Evolutionary conservation across 2,797 vertebrate genomes (phyloP).

Genomic region (Argentina silus): DNA sequence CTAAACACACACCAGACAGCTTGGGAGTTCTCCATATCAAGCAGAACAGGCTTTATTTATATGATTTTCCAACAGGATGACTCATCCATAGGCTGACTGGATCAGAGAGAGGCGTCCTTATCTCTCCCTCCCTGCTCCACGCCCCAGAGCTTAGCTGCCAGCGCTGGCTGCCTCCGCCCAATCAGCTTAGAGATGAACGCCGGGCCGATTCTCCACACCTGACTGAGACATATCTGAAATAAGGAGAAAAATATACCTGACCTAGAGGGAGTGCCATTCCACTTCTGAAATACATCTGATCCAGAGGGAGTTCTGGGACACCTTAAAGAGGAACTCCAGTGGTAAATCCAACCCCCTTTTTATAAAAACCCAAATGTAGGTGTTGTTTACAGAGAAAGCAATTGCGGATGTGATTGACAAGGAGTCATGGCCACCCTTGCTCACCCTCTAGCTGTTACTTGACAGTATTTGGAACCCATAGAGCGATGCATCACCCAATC

Average conservation of each 20-base stretch:
- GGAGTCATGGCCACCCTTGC: too few relatives aligned
- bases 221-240: slow-evolving; percentile 12
- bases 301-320: too few relatives aligned
- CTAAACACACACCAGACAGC: not conserved
- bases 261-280: not conserved
- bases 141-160: slow-evolving; percentile 8
- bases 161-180: not conserved
- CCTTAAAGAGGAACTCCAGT: too few relatives aligned
- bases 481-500: not conserved
- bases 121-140: slow-evolving; percentile 6
- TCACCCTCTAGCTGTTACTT: too few relatives aligned
- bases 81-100: slow-evolving; percentile 6
- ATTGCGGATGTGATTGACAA: too few relatives aligned
- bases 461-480: too few relatives aligned
- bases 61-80: not conserved
- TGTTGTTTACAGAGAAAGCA: too few relatives aligned
- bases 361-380: too few relatives aligned
- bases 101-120: slow-evolving; percentile 8
- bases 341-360: too few relatives aligned
- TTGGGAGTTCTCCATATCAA: slow-evolving; percentile 1
- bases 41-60: slow-evolving; percentile 2
- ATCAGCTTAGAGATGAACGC: slow-evolving; percentile 14
- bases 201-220: slow-evolving; percentile 18
- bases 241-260: slow-evolving; percentile 6
- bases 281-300: too few relatives aligned